A percentile compares a stretch with the other conserved stretches of the same genome.
Evolutionary conservation across 2,888 invertebrate genomes (phyloP).

Genomic region (Erebia ligea): DNA sequence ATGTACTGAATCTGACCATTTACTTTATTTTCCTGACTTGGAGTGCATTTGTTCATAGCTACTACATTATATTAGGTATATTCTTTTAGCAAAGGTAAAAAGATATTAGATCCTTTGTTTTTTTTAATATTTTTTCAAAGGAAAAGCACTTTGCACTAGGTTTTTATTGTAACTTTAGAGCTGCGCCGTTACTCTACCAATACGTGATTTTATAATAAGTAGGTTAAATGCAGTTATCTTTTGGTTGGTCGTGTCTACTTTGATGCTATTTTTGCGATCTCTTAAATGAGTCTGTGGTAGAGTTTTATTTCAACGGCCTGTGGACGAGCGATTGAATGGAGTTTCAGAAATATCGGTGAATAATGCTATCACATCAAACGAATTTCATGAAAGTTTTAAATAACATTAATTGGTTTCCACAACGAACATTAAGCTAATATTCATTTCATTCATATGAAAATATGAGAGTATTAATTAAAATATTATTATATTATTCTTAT

Average conservation of each 20-base stretch:
- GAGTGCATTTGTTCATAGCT: not conserved
- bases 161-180: conserved; percentile 25
- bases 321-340: conserved; percentile 59
- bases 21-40: not conserved
- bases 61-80: not conserved
- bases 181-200: conserved; percentile 16
- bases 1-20: not conserved
- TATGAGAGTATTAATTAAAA: too few relatives aligned
- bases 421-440: not conserved
- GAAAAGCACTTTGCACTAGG: not conserved
- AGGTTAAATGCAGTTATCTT: conserved; percentile 66
- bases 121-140: not conserved
- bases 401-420: conserved; percentile 15
- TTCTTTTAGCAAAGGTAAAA: not conserved
- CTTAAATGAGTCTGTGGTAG: conserved; percentile 65
- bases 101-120: not conserved
- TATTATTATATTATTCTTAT: too few relatives aligned
- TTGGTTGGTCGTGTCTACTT: conserved; percentile 59
- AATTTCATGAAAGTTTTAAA: not conserved
- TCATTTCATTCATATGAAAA: not conserved
- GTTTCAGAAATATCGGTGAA: conserved; percentile 43
- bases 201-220: conserved; percentile 52
- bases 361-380: conserved; percentile 9
- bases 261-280: conserved; percentile 74
- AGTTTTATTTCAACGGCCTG: conserved; percentile 60